Conservation (phyloP, 2,888 invertebrate genomes). For the Nemurella pictetii region DNA sequence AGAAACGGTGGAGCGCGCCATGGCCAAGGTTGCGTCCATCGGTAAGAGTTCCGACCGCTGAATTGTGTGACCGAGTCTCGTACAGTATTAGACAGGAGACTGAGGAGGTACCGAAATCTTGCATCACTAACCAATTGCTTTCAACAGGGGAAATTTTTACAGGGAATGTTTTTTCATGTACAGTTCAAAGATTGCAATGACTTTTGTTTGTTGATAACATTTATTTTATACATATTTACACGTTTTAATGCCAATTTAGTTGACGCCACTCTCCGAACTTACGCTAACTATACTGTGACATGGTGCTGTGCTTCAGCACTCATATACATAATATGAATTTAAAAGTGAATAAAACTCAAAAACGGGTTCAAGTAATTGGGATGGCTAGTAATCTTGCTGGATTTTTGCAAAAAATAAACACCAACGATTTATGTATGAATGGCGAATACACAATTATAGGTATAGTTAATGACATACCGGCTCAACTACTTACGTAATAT, state of each 20-base stretch:
- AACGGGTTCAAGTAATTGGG: too few species aligned
- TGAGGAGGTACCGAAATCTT: neutral
- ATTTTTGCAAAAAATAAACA: too few species aligned
- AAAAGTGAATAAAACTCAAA: too few species aligned
- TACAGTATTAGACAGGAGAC: neutral
- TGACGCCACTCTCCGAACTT: neutral
- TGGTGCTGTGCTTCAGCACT: too few species aligned
- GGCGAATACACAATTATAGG: too few species aligned
- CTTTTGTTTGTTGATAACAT: neutral
- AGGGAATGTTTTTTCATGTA: neutral
- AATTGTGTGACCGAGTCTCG: neutral
- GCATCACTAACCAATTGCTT: neutral
- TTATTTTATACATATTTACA: neutral
- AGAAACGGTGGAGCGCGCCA: slow-evolving; percentile 63
- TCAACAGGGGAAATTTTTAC: neutral
- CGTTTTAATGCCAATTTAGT: neutral
- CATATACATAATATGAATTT: too few species aligned
- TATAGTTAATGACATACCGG: too few species aligned
- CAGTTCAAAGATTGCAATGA: neutral
- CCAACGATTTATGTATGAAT: too few species aligned
- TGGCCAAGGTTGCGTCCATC: slow-evolving; percentile 58
- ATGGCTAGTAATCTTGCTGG: too few species aligned
- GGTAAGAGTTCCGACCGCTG: slow-evolving; percentile 16
- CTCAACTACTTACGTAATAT: too few species aligned
- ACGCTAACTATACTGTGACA: too few species aligned